Base-by-base conservation (phyloP, 2,113 vertebrate species). In the Zosterops lateralis region DNA sequence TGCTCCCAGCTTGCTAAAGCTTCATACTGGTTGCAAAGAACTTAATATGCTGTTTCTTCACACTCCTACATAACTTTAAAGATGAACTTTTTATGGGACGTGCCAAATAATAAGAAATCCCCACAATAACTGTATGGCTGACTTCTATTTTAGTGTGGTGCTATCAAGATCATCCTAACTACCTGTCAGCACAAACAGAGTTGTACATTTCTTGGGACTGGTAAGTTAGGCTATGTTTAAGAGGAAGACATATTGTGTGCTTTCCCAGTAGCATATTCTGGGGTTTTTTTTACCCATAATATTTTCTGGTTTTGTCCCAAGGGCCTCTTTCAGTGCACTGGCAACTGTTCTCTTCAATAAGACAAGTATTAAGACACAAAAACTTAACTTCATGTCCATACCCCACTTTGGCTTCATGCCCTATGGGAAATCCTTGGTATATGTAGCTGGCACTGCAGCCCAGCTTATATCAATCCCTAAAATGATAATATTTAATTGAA, bases 51-150 rank as follows among this genome's bases (percentile, higher is more conserved):
- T 77, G 51, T 89, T 90, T 92, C 51, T 78, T 89, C 81, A 67
- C 73, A 34, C n/a, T 53, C 40, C 80, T 65, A 84, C 53, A 6
- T 1, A 2, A 3, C 44, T 81, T 84, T 36, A 42, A 86, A 86
- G 34, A 78, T 67, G 24, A 93, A n/a, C 61, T 53, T 70, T 40
- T 50, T 79, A 68, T 40, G 90, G 70, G 68, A 7, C 36, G 57
- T 81, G 87, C 53, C 22, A 64, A 58, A 84, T 48, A 56, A 56
- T 56, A 86, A 81, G 61, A 93, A 93, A 75, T 57, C 36, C 36
- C 48, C 50, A 26, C 17, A 10, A 2, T 44, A 36, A 26, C 14
- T 64, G 6, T 56, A 44, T 28, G 10, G 20, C 50, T 62, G 42
- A 15, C 58, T 82, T 72, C 40, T 79, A 2, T 60, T 84, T 89